phyloP scores from a whole-genome alignment of 1,140 invertebrate genomes.

The Lasaia peninsularis region DNA sequence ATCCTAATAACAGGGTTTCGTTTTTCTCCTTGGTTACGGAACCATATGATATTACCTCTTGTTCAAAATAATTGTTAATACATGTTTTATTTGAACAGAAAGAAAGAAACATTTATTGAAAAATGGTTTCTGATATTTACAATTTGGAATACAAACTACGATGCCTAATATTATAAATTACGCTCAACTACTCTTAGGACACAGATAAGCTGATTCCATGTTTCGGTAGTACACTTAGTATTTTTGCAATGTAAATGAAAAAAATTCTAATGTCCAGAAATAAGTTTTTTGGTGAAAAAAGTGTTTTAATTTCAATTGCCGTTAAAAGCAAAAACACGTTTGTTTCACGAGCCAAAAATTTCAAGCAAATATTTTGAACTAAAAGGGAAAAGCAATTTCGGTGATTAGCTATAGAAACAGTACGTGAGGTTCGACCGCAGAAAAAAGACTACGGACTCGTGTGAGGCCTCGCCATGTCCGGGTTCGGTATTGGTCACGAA shows the following conservation, averaged over 20 bases:
- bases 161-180: background rate
- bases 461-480: background rate
- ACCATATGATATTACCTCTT: too few species aligned
- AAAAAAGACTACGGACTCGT: conserved; percentile 1
- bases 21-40: too few species aligned
- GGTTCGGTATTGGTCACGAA: conserved; percentile 1
- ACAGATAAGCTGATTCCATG: background rate
- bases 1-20: too few species aligned
- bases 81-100: too few species aligned
- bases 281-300: too few species aligned
- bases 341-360: background rate
- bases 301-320: too few species aligned
- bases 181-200: background rate
- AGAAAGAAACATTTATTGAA: too few species aligned
- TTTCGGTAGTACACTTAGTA: background rate
- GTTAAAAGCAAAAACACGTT: background rate
- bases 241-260: background rate
- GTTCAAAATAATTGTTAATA: too few species aligned
- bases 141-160: too few species aligned
- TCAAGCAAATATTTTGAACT: conserved; percentile 2
- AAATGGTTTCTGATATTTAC: too few species aligned
- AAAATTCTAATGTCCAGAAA: too few species aligned
- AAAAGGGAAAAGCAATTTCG: conserved; percentile 2
- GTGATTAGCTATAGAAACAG: conserved; percentile 10
- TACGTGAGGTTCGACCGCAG: conserved; percentile 2